Evolutionary conservation across 2,888 invertebrate genomes (phyloP), one percentile per base, ranked within the genome.

Genomic region (Anorthoa munda): DNA sequence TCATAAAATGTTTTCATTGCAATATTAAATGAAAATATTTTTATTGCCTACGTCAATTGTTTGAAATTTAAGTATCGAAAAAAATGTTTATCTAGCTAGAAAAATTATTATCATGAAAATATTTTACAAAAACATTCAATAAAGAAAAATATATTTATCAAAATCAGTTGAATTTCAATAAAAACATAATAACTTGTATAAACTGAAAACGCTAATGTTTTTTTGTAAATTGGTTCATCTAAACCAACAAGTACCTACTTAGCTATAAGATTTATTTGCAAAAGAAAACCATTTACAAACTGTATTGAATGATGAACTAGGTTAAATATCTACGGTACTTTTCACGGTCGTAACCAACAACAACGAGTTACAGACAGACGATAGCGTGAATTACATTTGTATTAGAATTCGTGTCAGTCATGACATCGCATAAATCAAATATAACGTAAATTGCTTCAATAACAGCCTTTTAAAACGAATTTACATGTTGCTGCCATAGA

Each of bases 341-440:
- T 79, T 75, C 67, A 80, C 31, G 81, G 75, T 26, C 58, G 65
- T 80, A 65, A 73, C 63, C 69, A 65, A 55, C 53, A 9, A 60
- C 70, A 58, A 63, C 46, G 48, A 59, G 39, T 59, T 31, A 68
- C n/a, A 66, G 53, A 69, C 59, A 50, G 21, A 31, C 60, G 13
- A 63, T 63, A 51, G 61, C 69, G 39, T 70, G 59, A 81, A 70
- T 72, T 65, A 64, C 26, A 67, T 67, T 67, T 59, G 23, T 59
- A 59, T 26, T 58, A 68, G 17, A 81, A 81, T 71, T 66, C 1
- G 23, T 72, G 72, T 73, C 70, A 55, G 53, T 81, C 69, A 59
- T 72, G 67, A 68, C 18, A 81, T 66, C 50, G 66, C 53, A 80
- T 79, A 64, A 74, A 69, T 83, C 45, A 53, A 64, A 66, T 48